These are phyloP conservation scores for Lates japonicus DNA, from an alignment of 2,797 vertebrate species.

Conservation along the genomic window DNA sequence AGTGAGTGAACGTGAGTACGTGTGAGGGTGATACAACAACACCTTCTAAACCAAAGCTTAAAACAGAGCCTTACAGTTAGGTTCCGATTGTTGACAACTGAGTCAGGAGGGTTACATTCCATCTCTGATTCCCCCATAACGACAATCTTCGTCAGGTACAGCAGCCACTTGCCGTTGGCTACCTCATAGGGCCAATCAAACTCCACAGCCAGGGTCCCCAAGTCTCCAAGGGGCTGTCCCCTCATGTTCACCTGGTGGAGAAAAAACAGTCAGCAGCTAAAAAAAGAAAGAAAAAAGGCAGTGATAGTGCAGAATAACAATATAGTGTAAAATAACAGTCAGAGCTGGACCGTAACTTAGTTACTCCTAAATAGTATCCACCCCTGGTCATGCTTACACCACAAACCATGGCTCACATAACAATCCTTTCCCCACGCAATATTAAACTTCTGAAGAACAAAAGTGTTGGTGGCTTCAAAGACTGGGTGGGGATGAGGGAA, in stretches of 20 bases:
- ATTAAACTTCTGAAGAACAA: constrained; percentile 63
- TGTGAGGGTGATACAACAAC: not conserved
- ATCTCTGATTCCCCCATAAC: constrained; percentile 78
- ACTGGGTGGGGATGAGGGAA: constrained; percentile 66
- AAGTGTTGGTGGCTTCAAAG: constrained; percentile 54
- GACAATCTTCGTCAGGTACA: constrained; percentile 93
- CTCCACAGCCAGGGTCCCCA: constrained; percentile 90
- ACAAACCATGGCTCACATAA: constrained; percentile 69
- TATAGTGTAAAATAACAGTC: constrained; percentile 24
- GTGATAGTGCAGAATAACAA: constrained; percentile 29
- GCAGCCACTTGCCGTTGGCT: constrained; percentile 94
- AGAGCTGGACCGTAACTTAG: constrained; percentile 27
- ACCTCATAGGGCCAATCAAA: constrained; percentile 94
- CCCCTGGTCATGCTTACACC: constrained; percentile 57
- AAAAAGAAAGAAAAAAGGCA: constrained; percentile 8
- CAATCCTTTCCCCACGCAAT: constrained; percentile 49
- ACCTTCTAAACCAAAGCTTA: not conserved
- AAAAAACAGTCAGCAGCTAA: not conserved
- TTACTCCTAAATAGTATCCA: constrained; percentile 60
- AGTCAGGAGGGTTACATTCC: constrained; percentile 86
- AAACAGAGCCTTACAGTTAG: constrained; percentile 88
- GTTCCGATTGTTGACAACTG: constrained; percentile 90
- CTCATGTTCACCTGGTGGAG: constrained; percentile 83
- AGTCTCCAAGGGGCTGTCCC: constrained; percentile 83
- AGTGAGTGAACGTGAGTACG: not conserved